Base-by-base conservation (phyloP, 2,113 vertebrate genomes). In the Burhinus oedicnemus region DNA sequence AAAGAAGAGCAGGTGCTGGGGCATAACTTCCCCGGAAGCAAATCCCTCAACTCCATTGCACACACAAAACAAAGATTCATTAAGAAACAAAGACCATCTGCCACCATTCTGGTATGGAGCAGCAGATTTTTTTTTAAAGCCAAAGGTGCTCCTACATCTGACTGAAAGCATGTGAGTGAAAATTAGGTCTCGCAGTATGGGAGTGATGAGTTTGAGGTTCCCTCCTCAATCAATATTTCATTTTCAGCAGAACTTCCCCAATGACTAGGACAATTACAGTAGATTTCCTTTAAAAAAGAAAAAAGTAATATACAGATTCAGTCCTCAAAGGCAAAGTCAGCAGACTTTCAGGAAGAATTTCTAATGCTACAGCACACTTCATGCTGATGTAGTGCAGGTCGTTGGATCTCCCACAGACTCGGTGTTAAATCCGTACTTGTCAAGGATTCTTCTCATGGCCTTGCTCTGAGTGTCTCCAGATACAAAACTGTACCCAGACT, bases 51-150 rank as follows among this genome's bases (percentile, higher is more conserved):
- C 45, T 58, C 88, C 62, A 81, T 3, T 86, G 66, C 89, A 80
- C 55, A 64, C 30, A 52, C 49, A 61, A 64, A 3, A 2, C 32
- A 17, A 71, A 92, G 57, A 49, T 87, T 97, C 91, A 96, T 96
- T 96, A 96, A 81, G 89, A 82, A 85, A 94, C 68, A 57, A 93
- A 89, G 94, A 83, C 97, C 95, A 95, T 96, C 96, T 97, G 97
- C 54, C 74, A 77, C 51, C 25, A 69, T 42, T 81, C 82, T 60
- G 61, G 13, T 82, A 42, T 14, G 40, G 32, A 81, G 70, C 69
- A 92, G 64, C 19, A 76, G 65, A 69, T 20, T 54, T 29, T 32
- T 32, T 77, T 87, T 78, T 58, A 34, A 91, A 80, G 87, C 81
- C 81, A 88, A 91, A 90, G 78, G 62, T 82, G 71, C 45, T 91